Conservation (phyloP, 2,113 vertebrate species). For the Oreotrochilus melanogaster region DNA sequence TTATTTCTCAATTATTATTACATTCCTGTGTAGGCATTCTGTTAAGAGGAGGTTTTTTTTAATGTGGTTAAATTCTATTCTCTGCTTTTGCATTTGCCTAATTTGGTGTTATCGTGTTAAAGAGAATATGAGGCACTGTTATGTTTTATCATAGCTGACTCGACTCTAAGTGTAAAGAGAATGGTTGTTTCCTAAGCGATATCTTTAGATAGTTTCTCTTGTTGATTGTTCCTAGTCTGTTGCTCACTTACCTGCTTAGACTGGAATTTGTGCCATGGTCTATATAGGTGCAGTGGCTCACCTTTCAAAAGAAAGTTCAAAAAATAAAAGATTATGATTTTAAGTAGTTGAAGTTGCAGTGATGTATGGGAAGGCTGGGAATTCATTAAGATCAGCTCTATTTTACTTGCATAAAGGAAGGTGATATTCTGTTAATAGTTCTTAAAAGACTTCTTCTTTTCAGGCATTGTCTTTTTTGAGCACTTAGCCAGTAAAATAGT, state of each 20-base stretch:
- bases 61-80: neutral
- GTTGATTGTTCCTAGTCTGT: neutral
- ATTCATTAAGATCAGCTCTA: neutral
- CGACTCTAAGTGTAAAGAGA: neutral
- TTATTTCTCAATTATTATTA: neutral
- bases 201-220: neutral
- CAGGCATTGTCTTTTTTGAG: neutral
- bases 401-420: neutral
- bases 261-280: neutral
- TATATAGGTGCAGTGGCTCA: neutral
- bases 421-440: neutral
- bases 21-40: neutral
- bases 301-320: neutral
- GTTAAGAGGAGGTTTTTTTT: neutral
- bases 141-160: neutral
- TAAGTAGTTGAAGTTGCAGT: neutral
- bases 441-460: neutral
- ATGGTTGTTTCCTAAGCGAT: neutral
- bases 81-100: neutral
- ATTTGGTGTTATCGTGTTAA: neutral
- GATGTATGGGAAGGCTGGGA: neutral
- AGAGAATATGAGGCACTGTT: neutral
- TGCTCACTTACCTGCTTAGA: neutral
- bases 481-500: neutral
- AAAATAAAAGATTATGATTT: neutral